These are phyloP conservation scores for Tauraco hartlaubi DNA, from an alignment of 2,797 vertebrate genomes.

Conservation along the genomic window DNA sequence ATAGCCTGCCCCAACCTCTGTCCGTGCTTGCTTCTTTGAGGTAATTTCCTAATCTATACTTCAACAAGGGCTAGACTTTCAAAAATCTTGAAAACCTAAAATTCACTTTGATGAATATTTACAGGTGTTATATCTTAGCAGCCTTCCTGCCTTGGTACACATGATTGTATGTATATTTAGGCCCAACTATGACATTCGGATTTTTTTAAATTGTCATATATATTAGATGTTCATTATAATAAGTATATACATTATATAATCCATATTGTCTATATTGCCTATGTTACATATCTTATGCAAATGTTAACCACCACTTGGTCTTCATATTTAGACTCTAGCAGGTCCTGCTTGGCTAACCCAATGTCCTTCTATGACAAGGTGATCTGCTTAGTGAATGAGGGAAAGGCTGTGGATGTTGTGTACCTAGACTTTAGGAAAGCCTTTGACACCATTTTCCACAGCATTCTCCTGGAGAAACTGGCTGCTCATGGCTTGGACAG, in stretches of 20 bases:
- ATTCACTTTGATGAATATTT: background rate
- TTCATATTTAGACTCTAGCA: background rate
- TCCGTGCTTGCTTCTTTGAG: background rate
- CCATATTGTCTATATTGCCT: background rate
- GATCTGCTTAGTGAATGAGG: too few relatives aligned
- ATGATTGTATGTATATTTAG: background rate
- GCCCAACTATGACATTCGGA: background rate
- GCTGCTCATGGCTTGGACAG: too few relatives aligned
- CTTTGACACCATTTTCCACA: too few relatives aligned
- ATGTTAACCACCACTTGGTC: background rate
- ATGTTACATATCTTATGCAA: background rate
- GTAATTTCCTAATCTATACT: background rate
- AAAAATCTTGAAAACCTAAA: background rate
- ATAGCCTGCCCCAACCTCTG: background rate
- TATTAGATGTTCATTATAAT: background rate
- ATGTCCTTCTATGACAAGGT: too few relatives aligned
- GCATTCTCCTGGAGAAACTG: too few relatives aligned
- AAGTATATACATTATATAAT: background rate
- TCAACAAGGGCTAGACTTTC: background rate
- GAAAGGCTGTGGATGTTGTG: too few relatives aligned
- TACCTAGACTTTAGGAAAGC: too few relatives aligned
- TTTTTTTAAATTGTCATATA: accelerated
- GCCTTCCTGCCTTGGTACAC: background rate
- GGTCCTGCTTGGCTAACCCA: too few relatives aligned
- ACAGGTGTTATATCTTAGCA: background rate